These are phyloP conservation scores for Hylyphantes graminicola DNA, from an alignment of 1,140 invertebrate species.

Conservation along the genomic window DNA sequence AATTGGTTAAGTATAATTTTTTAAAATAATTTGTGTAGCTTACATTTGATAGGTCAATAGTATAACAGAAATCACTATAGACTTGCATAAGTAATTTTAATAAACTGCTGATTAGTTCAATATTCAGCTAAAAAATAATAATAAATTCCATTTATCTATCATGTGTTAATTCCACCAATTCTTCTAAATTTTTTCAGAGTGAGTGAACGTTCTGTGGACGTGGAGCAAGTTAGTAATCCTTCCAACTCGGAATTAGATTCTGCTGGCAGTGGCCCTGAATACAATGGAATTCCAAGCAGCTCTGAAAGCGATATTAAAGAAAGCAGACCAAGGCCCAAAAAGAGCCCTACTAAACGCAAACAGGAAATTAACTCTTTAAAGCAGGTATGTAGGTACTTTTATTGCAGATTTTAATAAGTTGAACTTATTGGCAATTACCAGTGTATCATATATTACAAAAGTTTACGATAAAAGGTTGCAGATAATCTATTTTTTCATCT, in stretches of 20 bases:
- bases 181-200: neutral
- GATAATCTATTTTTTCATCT: too few species aligned
- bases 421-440: too few species aligned
- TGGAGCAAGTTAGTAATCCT: neutral
- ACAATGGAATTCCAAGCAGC: conserved; percentile 9
- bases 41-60: too few species aligned
- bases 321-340: conserved; percentile 21
- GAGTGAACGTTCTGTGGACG: neutral
- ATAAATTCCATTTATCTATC: too few species aligned
- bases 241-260: conserved; percentile 38
- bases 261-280: conserved; percentile 21
- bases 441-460: too few species aligned
- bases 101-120: too few species aligned
- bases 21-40: too few species aligned
- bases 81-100: too few species aligned
- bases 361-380: conserved; percentile 51
- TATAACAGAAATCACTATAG: too few species aligned
- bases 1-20: too few species aligned
- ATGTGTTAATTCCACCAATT: too few species aligned
- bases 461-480: neutral
- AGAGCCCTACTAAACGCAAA: conserved; percentile 31
- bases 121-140: too few species aligned
- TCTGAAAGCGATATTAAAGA: conserved; percentile 21
- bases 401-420: neutral
- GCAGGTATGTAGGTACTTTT: conserved; percentile 10